Evolutionary conservation across 2,888 invertebrate genomes (phyloP).

Genomic region (Chrysomela aeneicollis): DNA sequence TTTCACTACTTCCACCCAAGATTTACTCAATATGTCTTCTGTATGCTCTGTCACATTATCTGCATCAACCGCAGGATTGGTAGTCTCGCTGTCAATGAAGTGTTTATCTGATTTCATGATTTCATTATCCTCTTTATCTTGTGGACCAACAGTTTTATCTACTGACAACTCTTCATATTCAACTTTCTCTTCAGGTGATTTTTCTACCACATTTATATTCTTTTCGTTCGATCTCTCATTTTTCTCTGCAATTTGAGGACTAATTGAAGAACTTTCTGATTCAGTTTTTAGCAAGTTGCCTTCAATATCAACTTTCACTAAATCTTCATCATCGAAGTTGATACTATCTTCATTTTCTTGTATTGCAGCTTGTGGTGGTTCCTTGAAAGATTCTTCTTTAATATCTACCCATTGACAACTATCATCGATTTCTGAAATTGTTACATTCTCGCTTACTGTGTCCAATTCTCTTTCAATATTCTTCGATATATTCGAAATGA

Average conservation of each 20-base stretch:
- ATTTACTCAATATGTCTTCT: conserved; percentile 10
- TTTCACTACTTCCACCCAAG: conserved; percentile 20
- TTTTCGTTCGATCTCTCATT: conserved; percentile 12
- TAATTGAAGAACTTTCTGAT: background rate
- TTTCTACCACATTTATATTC: conserved; percentile 8
- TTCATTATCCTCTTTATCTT: too few species aligned
- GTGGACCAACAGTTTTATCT: too few species aligned
- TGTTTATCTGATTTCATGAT: too few species aligned
- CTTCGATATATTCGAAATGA: conserved; percentile 39
- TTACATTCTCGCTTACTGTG: background rate
- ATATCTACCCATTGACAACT: conserved; percentile 4
- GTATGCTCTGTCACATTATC: conserved; percentile 19
- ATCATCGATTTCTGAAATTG: conserved; percentile 13
- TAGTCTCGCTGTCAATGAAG: background rate
- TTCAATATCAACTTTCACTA: conserved; percentile 7
- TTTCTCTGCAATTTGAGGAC: background rate
- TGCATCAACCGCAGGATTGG: background rate
- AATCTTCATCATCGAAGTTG: conserved; percentile 29
- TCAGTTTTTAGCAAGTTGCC: background rate
- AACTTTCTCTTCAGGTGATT: background rate
- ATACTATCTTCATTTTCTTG: conserved; percentile 25
- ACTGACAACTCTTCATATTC: too few species aligned
- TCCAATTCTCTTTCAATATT: conserved; percentile 10
- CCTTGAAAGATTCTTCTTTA: background rate
- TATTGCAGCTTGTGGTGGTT: background rate